Evolutionary conservation across 2,797 vertebrate genomes (phyloP).

Genomic region (Chloroceryle amazona): DNA sequence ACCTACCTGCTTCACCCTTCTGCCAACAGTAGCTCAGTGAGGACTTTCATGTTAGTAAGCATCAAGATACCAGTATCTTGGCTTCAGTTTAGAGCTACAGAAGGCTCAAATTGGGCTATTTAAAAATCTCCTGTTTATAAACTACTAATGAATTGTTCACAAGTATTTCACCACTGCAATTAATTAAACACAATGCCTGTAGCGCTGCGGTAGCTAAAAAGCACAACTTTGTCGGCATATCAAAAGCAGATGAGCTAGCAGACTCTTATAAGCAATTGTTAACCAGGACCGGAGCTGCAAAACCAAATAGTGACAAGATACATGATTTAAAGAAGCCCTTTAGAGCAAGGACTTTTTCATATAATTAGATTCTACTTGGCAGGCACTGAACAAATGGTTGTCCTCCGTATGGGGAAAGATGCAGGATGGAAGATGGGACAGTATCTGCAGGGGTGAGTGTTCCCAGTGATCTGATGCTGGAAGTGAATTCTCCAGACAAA

Average conservation of each 20-base stretch:
- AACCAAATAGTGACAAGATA: not conserved
- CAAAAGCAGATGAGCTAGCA: not conserved
- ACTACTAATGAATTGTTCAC: not conserved
- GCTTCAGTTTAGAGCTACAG: not conserved
- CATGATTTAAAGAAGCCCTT: not conserved
- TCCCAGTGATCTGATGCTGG: not conserved
- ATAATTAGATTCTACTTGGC: not conserved
- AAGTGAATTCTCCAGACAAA: not conserved
- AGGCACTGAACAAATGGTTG: not conserved
- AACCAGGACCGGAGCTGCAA: not conserved
- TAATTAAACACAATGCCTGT: not conserved
- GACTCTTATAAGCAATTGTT: not conserved
- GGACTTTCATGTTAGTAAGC: not conserved
- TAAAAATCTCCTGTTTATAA: constrained; percentile 4
- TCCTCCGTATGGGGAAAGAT: not conserved
- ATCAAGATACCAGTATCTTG: not conserved
- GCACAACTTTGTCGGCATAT: not conserved
- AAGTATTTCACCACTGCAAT: not conserved
- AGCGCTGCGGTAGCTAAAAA: not conserved
- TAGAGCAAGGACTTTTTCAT: not conserved
- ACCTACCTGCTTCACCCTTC: not conserved
- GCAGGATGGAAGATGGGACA: not conserved
- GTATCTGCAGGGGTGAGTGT: not conserved
- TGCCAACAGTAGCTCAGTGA: not conserved
- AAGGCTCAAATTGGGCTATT: not conserved